A percentile compares a stretch with the other conserved stretches of the same genome.
Conservation (phyloP, 2,888 invertebrate genomes). For the Podotricha telesiphe region DNA sequence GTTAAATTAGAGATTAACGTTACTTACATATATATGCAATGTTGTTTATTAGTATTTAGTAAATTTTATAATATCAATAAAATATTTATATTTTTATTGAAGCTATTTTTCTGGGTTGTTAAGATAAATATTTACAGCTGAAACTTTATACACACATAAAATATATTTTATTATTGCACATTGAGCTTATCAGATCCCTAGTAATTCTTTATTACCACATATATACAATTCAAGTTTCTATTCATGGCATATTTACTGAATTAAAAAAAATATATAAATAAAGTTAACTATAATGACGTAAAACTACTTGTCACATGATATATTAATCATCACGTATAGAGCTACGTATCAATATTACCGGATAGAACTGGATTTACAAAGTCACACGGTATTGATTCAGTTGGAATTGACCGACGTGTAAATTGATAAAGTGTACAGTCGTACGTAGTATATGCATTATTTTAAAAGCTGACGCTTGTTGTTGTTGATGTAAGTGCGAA, state of each 20-base stretch:
- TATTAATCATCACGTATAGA: constrained; percentile 18
- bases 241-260: not conserved
- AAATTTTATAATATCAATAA: not conserved
- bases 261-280: not conserved
- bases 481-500: not conserved
- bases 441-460: not conserved
- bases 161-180: not conserved
- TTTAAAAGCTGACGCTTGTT: not conserved
- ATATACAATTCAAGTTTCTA: not conserved
- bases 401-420: constrained; percentile 22
- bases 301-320: constrained; percentile 11
- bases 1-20: no score
- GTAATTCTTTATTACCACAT: not conserved
- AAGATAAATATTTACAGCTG: not conserved
- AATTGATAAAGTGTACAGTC: constrained; percentile 4
- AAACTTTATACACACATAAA: not conserved
- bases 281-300: not conserved
- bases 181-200: not conserved
- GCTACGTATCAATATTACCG: constrained; percentile 10
- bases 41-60: not conserved
- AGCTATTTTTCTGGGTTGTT: not conserved
- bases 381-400: constrained; percentile 12
- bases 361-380: constrained; percentile 15
- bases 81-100: not conserved
- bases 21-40: no score